Evolutionary conservation across 2,888 invertebrate species (phyloP).

Genomic region (Drosophila algonquin): DNA sequence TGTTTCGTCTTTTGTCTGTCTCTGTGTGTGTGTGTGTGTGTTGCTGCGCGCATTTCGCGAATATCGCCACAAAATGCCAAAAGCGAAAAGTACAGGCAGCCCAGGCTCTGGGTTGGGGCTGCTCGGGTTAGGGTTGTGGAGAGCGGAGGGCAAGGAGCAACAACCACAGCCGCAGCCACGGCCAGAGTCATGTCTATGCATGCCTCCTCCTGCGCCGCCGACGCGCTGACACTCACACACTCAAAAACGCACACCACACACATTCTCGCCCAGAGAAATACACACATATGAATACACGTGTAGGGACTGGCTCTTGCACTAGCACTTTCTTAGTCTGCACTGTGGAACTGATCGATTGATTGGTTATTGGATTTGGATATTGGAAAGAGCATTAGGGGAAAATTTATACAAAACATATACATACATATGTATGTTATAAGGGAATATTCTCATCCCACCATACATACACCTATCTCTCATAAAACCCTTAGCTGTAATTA

Average conservation of each 20-base stretch:
- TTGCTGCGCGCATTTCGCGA: conserved; percentile 75
- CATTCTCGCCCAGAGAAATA: not conserved
- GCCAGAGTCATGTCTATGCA: conserved; percentile 40
- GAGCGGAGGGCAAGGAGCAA: conserved; percentile 14
- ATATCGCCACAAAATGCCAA: conserved; percentile 71
- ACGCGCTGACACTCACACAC: conserved; percentile 56
- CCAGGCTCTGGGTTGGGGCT: conserved; percentile 29
- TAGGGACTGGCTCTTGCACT: conserved; percentile 26
- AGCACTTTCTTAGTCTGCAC: conserved; percentile 65
- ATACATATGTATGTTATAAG: too few species aligned
- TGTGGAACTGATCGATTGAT: conserved; percentile 19
- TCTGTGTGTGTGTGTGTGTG: not conserved
- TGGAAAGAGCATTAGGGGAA: too few species aligned
- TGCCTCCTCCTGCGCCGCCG: conserved; percentile 66
- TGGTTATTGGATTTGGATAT: not conserved
- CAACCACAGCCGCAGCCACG: conserved; percentile 25
- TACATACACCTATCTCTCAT: too few species aligned
- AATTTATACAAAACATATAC: too few species aligned
- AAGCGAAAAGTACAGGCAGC: conserved; percentile 74
- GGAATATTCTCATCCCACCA: too few species aligned
- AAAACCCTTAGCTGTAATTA: not conserved
- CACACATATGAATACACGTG: not conserved
- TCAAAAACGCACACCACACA: conserved; percentile 12
- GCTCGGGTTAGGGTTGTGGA: conserved; percentile 6
- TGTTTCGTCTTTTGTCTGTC: conserved; percentile 79